A percentile compares a stretch with the other conserved stretches of the same genome.
phyloP scores from a whole-genome alignment of 2,888 invertebrate species.

The Drosophila falleni region DNA sequence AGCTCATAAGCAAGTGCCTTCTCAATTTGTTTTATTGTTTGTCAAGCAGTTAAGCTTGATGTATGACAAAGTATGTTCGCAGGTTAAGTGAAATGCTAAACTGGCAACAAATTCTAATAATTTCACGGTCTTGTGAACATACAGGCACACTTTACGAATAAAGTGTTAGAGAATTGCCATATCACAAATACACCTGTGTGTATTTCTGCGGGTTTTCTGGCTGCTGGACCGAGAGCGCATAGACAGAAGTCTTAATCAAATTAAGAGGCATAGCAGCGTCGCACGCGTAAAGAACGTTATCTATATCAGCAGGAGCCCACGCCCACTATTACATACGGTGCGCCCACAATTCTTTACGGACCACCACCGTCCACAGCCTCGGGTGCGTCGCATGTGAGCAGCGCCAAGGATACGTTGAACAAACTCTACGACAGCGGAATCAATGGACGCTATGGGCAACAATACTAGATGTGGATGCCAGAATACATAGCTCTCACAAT shows the following conservation, averaged over 20 bases:
- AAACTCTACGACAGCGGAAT: conserved; percentile 95
- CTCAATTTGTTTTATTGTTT: conserved; percentile 32
- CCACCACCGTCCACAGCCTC: conserved; percentile 66
- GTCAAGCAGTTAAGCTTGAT: conserved; percentile 51
- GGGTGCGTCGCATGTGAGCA: conserved; percentile 85
- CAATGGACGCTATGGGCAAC: conserved; percentile 87
- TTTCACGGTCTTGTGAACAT: too few relatives aligned
- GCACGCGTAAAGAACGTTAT: conserved; percentile 83
- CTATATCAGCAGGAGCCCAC: conserved; percentile 82
- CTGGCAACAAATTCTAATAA: too few relatives aligned
- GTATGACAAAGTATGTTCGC: conserved; percentile 58
- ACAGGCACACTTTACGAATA: too few relatives aligned
- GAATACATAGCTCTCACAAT: conserved; percentile 59
- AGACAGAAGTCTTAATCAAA: conserved; percentile 75
- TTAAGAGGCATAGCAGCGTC: conserved; percentile 78
- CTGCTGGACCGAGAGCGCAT: conserved; percentile 1
- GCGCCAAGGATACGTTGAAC: conserved; percentile 90
- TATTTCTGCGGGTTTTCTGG: conserved; percentile 9
- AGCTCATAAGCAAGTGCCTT: conserved; percentile 24
- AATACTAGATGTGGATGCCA: conserved; percentile 74
- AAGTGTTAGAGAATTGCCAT: conserved; percentile 12
- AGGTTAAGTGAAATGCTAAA: conserved; percentile 50
- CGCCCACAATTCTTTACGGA: conserved; percentile 81
- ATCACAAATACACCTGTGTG: conserved; percentile 6
- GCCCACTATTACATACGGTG: conserved; percentile 77